Conservation (phyloP, 1,140 invertebrate genomes). For the Aphidius gifuensis region DNA sequence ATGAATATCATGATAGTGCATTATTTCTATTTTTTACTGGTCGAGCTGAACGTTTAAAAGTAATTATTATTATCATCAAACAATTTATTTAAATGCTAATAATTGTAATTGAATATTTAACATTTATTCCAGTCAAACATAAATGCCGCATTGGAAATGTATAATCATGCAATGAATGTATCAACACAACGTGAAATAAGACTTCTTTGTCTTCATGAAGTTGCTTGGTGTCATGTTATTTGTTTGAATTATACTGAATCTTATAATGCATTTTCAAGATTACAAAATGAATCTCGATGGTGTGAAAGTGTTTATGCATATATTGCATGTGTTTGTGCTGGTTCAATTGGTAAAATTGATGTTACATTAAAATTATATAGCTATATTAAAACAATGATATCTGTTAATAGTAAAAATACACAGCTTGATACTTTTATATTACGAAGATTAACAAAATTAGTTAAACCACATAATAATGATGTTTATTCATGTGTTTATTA, state of each 20-base stretch:
- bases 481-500: constrained; percentile 51
- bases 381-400: constrained; percentile 47
- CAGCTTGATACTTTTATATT: constrained; percentile 45
- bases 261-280: constrained; percentile 57
- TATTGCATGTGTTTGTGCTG: constrained; percentile 60
- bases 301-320: constrained; percentile 72
- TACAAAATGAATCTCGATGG: constrained; percentile 66
- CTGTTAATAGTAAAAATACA: constrained; percentile 37
- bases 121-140: constrained; percentile 60
- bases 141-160: constrained; percentile 59
- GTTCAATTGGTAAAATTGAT: constrained; percentile 53
- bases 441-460: constrained; percentile 38
- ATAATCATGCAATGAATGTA: constrained; percentile 60
- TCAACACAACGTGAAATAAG: constrained; percentile 68
- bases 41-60: constrained; percentile 64
- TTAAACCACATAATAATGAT: constrained; percentile 33
- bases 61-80: constrained; percentile 35
- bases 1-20: constrained; percentile 64
- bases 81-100: background rate
- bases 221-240: constrained; percentile 70
- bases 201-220: constrained; percentile 68
- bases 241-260: constrained; percentile 62
- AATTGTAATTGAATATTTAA: background rate
- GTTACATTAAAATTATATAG: constrained; percentile 45
- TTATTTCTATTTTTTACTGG: constrained; percentile 72